Evolutionary conservation across 2,888 invertebrate genomes (phyloP).

Genomic region (Drosophila formosana): DNA sequence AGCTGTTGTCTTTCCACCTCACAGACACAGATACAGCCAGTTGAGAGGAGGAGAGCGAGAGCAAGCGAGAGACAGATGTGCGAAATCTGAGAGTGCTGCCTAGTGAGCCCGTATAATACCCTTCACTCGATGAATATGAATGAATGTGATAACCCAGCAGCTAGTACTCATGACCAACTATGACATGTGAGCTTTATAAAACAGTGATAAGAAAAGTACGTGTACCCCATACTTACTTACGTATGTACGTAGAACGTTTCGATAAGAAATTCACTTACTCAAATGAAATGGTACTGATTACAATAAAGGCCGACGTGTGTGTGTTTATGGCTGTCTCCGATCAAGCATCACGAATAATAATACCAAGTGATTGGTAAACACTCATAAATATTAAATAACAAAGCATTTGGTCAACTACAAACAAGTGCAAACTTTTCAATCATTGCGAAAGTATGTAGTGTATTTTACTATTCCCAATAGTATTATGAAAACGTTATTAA

Average conservation of each 20-base stretch:
- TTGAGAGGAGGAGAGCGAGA: neutral
- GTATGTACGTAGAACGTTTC: constrained; percentile 20
- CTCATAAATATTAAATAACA: constrained; percentile 18
- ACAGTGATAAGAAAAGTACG: constrained; percentile 39
- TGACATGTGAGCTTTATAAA: constrained; percentile 22
- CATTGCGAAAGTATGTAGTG: neutral
- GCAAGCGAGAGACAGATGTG: constrained; percentile 41
- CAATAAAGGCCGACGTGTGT: constrained; percentile 30
- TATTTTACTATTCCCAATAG: neutral
- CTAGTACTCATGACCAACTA: constrained; percentile 15
- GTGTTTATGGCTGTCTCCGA: constrained; percentile 20
- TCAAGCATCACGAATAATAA: constrained; percentile 32
- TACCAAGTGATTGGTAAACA: constrained; percentile 23
- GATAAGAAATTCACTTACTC: constrained; percentile 42
- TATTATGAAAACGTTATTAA: neutral
- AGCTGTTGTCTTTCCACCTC: constrained; percentile 46
- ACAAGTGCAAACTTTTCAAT: neutral
- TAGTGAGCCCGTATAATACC: constrained; percentile 20
- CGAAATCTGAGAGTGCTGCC: constrained; percentile 32
- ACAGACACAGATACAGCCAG: neutral
- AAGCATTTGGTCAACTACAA: neutral
- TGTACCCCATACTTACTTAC: constrained; percentile 5
- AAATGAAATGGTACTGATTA: constrained; percentile 41
- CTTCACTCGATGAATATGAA: constrained; percentile 33
- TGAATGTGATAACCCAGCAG: constrained; percentile 39